These are phyloP conservation scores for Caenorhabditis wallacei DNA, from an alignment of 2,888 invertebrate species.

Conservation along the genomic window DNA sequence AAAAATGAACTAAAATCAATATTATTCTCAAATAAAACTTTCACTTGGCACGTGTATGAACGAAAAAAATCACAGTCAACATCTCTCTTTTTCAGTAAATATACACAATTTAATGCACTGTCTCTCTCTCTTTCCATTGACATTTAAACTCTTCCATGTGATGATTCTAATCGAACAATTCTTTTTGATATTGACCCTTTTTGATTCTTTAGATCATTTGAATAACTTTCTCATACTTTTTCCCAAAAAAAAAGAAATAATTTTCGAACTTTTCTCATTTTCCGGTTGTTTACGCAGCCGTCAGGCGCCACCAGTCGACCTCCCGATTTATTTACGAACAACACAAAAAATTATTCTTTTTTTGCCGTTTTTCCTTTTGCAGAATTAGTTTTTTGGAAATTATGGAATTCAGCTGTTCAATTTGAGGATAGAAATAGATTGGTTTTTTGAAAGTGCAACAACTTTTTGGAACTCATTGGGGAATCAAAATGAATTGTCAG, in stretches of 20 bases:
- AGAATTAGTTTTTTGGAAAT: slow-evolving; percentile 22
- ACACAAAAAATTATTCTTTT: not conserved
- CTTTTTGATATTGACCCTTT: slow-evolving; percentile 22
- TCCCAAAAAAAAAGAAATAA: not conserved
- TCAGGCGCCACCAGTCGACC: slow-evolving; percentile 30
- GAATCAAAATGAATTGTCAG: slow-evolving; percentile 28
- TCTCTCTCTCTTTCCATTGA: not conserved
- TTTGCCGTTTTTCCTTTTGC: slow-evolving; percentile 16
- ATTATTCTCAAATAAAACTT: slow-evolving; percentile 28
- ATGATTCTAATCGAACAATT: slow-evolving; percentile 1
- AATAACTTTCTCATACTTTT: not conserved
- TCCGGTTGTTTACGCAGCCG: slow-evolving; percentile 41
- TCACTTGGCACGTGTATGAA: slow-evolving; percentile 29
- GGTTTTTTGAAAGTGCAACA: slow-evolving; percentile 6
- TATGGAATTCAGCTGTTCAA: slow-evolving; percentile 6
- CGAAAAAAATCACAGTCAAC: slow-evolving; percentile 30
- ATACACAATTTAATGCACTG: slow-evolving; percentile 19
- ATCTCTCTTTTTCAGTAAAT: slow-evolving; percentile 14
- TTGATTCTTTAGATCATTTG: not conserved
- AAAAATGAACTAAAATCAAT: slow-evolving; percentile 31
- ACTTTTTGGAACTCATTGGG: not conserved
- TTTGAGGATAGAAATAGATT: slow-evolving; percentile 6
- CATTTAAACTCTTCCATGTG: slow-evolving; percentile 4
- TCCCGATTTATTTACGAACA: slow-evolving; percentile 21
- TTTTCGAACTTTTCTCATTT: slow-evolving; percentile 2